These are phyloP conservation scores for Heliconius aoede DNA, from an alignment of 2,888 invertebrate genomes.

Conservation along the genomic window DNA sequence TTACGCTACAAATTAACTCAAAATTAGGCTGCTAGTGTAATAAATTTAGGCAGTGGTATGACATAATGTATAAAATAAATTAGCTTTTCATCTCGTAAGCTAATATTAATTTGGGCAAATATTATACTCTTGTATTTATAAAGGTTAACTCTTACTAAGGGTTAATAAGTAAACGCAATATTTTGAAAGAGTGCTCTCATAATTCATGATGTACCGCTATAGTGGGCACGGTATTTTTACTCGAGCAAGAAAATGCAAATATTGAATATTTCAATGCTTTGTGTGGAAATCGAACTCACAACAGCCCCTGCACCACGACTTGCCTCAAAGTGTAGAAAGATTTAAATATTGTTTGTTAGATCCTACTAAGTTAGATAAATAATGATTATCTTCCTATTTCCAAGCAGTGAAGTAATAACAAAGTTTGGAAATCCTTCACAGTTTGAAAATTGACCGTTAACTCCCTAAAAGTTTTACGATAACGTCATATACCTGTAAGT, in stretches of 20 bases:
- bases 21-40: neutral
- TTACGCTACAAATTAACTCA: too few species aligned
- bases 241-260: too few species aligned
- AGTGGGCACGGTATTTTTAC: too few species aligned
- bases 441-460: slow-evolving; percentile 39
- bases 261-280: too few species aligned
- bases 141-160: neutral
- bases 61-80: slow-evolving; percentile 10
- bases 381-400: neutral
- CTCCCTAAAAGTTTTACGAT: slow-evolving; percentile 42
- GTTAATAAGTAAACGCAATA: neutral
- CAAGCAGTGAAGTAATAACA: slow-evolving; percentile 4
- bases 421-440: slow-evolving; percentile 22
- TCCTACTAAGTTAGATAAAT: neutral
- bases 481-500: slow-evolving; percentile 42
- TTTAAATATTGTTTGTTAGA: neutral
- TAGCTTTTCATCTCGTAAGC: slow-evolving; percentile 14
- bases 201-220: neutral
- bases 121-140: slow-evolving; percentile 4
- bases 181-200: neutral
- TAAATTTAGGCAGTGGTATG: neutral
- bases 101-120: slow-evolving; percentile 14
- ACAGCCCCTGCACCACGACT: too few species aligned
- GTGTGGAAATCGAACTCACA: too few species aligned
- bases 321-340: too few species aligned